phyloP scores from a whole-genome alignment of 2,797 vertebrate species.

The Gymnoscopelus microlampas region DNA sequence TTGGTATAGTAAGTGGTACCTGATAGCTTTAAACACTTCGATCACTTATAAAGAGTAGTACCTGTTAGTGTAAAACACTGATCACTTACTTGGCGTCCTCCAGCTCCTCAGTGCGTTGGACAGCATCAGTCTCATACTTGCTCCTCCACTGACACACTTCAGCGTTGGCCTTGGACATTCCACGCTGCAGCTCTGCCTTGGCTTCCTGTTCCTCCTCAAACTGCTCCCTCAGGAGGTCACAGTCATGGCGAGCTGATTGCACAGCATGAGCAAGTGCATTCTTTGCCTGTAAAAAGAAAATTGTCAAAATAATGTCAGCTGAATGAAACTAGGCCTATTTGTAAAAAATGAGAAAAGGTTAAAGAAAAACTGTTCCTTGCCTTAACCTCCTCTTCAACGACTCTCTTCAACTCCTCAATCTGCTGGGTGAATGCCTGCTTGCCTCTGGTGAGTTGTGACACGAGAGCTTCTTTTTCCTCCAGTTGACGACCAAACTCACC shows the following conservation, averaged over 20 bases:
- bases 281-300: slow-evolving; percentile 77
- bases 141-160: slow-evolving; percentile 89
- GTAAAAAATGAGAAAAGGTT: no score
- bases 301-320: no score
- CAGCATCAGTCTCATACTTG: slow-evolving; percentile 89
- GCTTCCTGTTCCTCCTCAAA: slow-evolving; percentile 89
- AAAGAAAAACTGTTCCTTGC: no score
- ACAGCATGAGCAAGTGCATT: slow-evolving; percentile 85
- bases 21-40: no score
- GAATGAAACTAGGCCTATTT: no score
- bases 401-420: no score
- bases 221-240: slow-evolving; percentile 88
- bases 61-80: not conserved
- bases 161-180: slow-evolving; percentile 88
- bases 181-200: slow-evolving; percentile 86
- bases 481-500: not conserved
- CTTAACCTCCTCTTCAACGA: no score
- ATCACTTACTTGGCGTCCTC: slow-evolving; percentile 85
- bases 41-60: no score
- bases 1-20: no score
- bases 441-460: slow-evolving; percentile 73
- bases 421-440: slow-evolving; percentile 70
- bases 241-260: slow-evolving; percentile 86
- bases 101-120: slow-evolving; percentile 87
- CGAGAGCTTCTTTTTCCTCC: no score